These are phyloP conservation scores for Schizotus pectinicornis DNA, from an alignment of 2,888 invertebrate genomes.

Conservation along the genomic window DNA sequence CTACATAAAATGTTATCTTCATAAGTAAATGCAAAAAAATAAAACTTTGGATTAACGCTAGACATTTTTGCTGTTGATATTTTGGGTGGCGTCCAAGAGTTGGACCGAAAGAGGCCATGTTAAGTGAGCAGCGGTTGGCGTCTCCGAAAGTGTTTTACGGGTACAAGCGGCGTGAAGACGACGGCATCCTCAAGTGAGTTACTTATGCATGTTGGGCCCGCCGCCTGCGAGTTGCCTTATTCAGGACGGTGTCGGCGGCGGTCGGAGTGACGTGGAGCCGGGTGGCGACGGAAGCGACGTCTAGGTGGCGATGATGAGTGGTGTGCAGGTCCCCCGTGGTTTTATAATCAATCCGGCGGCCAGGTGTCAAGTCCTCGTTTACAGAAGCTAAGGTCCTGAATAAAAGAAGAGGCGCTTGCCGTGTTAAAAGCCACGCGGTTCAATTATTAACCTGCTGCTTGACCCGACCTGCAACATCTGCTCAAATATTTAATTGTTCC, in stretches of 20 bases:
- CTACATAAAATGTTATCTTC: too few relatives aligned
- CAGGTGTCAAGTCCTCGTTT: constrained; percentile 60
- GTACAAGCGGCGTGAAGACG: not conserved
- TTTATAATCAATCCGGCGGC: constrained; percentile 57
- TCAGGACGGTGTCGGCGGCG: too few relatives aligned
- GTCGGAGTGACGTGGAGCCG: constrained; percentile 11
- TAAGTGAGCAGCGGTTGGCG: not conserved
- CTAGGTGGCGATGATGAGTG: constrained; percentile 38
- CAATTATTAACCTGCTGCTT: constrained; percentile 60
- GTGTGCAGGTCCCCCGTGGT: constrained; percentile 51
- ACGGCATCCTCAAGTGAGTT: not conserved
- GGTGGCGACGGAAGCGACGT: constrained; percentile 21
- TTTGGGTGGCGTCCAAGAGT: too few relatives aligned
- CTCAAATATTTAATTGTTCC: constrained; percentile 61
- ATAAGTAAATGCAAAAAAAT: too few relatives aligned
- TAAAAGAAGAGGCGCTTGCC: constrained; percentile 59
- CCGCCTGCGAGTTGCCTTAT: too few relatives aligned
- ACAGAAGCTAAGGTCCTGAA: constrained; percentile 58
- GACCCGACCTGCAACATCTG: constrained; percentile 56
- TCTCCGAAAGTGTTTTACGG: not conserved
- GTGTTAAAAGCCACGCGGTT: constrained; percentile 60
- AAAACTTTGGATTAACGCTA: too few relatives aligned
- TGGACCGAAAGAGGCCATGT: too few relatives aligned
- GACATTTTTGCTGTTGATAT: too few relatives aligned
- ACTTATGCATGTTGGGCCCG: constrained; percentile 7